These are phyloP conservation scores for Enteromius trimaculatus DNA, from an alignment of 2,797 vertebrate species.

Conservation along the genomic window DNA sequence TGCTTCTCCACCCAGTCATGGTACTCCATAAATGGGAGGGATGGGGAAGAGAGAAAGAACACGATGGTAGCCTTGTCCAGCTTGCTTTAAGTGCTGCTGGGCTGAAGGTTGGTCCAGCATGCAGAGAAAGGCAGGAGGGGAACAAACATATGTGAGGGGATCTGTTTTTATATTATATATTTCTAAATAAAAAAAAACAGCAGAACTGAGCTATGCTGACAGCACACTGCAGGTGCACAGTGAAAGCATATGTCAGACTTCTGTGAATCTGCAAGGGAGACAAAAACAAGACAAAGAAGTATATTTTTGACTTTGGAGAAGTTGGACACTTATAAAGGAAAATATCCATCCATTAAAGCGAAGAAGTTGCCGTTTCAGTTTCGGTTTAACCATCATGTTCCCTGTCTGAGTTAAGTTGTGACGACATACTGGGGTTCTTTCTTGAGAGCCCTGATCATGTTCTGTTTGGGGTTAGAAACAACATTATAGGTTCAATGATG, in stretches of 20 bases:
- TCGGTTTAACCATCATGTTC: neutral
- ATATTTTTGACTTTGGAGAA: neutral
- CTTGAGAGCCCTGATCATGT: neutral
- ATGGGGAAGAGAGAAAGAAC: neutral
- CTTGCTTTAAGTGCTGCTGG: constrained; percentile 9
- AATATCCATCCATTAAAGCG: neutral
- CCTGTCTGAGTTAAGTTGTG: no score
- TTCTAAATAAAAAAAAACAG: constrained; percentile 19
- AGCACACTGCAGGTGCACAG: constrained; percentile 29
- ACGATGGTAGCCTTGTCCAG: constrained; percentile 6
- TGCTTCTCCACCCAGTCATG: neutral
- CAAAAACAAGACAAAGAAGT: neutral
- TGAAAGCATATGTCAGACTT: constrained; percentile 23
- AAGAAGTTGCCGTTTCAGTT: neutral
- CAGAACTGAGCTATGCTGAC: constrained; percentile 26
- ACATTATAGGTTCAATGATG: neutral
- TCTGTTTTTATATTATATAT: constrained; percentile 26
- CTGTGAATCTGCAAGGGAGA: neutral
- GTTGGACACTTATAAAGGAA: neutral
- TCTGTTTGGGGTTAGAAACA: neutral
- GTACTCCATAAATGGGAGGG: constrained; percentile 9
- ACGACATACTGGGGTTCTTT: no score
- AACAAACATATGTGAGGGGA: constrained; percentile 12
- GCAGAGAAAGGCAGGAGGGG: constrained; percentile 4
- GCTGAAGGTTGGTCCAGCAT: constrained; percentile 5